Percentiles rank a stretch among this genome's conserved stretches.
Conservation (phyloP, 1,140 invertebrate genomes). For the Saxidomus purpurata region DNA sequence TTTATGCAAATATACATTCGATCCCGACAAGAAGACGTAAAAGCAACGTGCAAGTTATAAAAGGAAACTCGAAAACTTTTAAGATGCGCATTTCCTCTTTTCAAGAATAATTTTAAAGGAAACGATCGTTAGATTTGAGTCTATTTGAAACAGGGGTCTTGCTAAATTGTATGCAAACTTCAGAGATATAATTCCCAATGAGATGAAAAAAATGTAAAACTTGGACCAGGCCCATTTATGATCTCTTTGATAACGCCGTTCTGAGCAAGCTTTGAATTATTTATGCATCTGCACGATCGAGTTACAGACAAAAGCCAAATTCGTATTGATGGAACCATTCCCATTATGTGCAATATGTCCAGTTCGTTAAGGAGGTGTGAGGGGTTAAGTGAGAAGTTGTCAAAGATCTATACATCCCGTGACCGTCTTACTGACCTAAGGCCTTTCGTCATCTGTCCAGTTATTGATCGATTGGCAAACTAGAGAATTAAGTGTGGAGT, state of each 20-base stretch:
- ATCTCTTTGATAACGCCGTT: neutral
- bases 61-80: too few relatives aligned
- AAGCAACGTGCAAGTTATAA: too few relatives aligned
- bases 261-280: slow-evolving; percentile 27
- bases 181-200: too few relatives aligned
- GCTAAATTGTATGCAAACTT: too few relatives aligned
- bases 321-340: slow-evolving; percentile 25
- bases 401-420: slow-evolving; percentile 1
- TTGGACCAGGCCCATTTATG: too few relatives aligned
- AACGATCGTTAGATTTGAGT: too few relatives aligned
- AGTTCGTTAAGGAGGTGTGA: neutral
- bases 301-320: slow-evolving; percentile 26
- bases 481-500: neutral
- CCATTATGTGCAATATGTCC: slow-evolving; percentile 48
- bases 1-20: too few relatives aligned
- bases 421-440: slow-evolving; percentile 24
- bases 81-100: too few relatives aligned
- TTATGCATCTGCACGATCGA: slow-evolving; percentile 21
- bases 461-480: slow-evolving; percentile 38
- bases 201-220: too few relatives aligned
- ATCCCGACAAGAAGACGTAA: too few relatives aligned
- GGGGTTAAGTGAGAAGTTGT: slow-evolving; percentile 50
- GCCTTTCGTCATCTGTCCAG: slow-evolving; percentile 48
- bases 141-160: too few relatives aligned
- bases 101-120: too few relatives aligned